A percentile compares a stretch with the other conserved stretches of the same genome.
These are phyloP conservation scores for Lipotes vexillifer DNA, from an alignment of 2,113 vertebrate species.

Conservation along the genomic window DNA sequence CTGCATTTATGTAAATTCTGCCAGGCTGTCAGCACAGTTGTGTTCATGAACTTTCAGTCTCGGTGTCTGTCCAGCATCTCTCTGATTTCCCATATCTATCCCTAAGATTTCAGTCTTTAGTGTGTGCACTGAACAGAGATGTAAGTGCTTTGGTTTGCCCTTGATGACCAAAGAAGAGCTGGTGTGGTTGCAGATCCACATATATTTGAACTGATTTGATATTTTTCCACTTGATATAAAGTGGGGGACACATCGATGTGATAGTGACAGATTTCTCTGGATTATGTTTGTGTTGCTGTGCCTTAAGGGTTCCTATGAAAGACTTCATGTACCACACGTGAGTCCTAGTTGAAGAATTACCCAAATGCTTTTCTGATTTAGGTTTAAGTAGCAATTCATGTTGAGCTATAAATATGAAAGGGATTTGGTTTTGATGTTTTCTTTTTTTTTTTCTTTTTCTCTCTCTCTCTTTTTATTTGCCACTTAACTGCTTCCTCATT, in stretches of 20 bases:
- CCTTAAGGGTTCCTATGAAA: not conserved
- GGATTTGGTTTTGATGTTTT: not conserved
- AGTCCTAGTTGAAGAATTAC: not conserved
- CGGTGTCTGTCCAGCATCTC: not conserved
- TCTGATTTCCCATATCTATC: not conserved
- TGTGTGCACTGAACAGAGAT: not conserved
- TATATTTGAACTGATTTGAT: not conserved
- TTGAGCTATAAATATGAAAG: not conserved
- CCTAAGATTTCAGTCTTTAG: not conserved
- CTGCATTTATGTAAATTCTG: not conserved
- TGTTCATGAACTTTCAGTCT: not conserved
- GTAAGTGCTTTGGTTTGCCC: not conserved
- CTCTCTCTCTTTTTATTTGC: not conserved
- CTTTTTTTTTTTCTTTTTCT: not conserved
- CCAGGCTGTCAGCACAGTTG: not conserved
- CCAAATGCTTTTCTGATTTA: not conserved
- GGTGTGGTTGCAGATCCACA: not conserved
- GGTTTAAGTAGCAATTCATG: not conserved
- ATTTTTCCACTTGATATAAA: not conserved
- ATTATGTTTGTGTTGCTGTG: not conserved
- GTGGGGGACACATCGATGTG: not conserved
- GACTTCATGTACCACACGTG: not conserved
- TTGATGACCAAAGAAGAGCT: not conserved
- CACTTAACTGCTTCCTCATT: not conserved
- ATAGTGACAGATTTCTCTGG: not conserved